Conservation (phyloP, 1,140 invertebrate genomes). For the Ceratina japonica region DNA sequence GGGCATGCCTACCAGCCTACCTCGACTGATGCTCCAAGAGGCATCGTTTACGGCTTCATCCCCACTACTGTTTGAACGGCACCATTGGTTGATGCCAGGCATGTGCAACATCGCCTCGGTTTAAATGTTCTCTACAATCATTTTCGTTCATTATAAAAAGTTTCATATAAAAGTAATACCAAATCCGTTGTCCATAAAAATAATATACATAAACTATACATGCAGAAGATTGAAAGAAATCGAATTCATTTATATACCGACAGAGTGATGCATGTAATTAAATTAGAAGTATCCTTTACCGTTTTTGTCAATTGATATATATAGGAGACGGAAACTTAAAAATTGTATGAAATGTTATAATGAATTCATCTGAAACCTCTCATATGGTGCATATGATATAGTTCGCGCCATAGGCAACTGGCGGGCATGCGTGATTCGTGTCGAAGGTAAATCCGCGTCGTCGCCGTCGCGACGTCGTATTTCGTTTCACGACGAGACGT, state of each 20-base stretch:
- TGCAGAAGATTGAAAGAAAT: background rate
- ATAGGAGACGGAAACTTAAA: too few species aligned
- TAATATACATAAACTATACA: background rate
- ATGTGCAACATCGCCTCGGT: constrained; percentile 8
- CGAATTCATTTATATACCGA: background rate
- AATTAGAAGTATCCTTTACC: too few species aligned
- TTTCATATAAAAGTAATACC: background rate
- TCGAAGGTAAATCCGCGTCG: constrained; percentile 21
- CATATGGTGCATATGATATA: background rate
- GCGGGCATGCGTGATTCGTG: constrained; percentile 19
- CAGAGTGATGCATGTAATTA: background rate
- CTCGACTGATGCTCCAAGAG: constrained; percentile 24
- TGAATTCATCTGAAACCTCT: too few species aligned
- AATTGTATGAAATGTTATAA: too few species aligned
- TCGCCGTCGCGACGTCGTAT: constrained; percentile 39
- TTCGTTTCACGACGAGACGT: constrained; percentile 29
- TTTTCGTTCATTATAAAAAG: background rate
- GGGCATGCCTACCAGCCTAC: constrained; percentile 26
- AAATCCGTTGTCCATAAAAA: background rate
- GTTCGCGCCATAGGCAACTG: constrained; percentile 10
- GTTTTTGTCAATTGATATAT: too few species aligned
- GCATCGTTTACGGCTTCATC: background rate
- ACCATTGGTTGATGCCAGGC: constrained; percentile 9
- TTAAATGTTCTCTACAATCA: background rate
- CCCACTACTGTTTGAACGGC: constrained; percentile 4